Conservation (phyloP, 2,113 vertebrate genomes). For the Forbesichthys papilliferus region DNA sequence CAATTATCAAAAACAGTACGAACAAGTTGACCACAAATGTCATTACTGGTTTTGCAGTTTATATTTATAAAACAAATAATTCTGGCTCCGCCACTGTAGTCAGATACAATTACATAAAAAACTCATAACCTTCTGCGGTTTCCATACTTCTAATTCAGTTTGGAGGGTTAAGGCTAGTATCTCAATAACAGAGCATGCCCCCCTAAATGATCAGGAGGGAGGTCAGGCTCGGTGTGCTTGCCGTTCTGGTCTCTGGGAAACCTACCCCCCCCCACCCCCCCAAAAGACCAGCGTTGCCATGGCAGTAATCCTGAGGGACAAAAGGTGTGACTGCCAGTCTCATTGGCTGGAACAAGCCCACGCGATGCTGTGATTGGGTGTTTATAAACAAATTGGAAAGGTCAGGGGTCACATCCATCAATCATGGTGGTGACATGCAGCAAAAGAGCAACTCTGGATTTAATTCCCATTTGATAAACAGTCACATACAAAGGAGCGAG, state of each 20-base stretch:
- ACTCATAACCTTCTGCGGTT: too few species aligned
- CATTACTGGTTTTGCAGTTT: too few species aligned
- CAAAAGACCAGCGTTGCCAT: slow-evolving; percentile 72
- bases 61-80: too few species aligned
- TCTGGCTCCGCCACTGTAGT: too few species aligned
- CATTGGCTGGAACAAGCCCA: slow-evolving; percentile 69
- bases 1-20: too few species aligned
- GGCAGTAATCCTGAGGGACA: slow-evolving; percentile 75
- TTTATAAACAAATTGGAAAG: slow-evolving; percentile 71
- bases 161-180: too few species aligned
- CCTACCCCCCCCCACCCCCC: slow-evolving; percentile 68
- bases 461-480: slow-evolving; percentile 64
- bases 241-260: slow-evolving; percentile 66
- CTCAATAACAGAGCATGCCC: slow-evolving; percentile 11
- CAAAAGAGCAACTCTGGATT: slow-evolving; percentile 58
- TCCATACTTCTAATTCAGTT: too few species aligned
- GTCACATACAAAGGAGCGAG: slow-evolving; percentile 22
- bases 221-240: slow-evolving; percentile 51
- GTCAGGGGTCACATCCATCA: slow-evolving; percentile 72
- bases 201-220: slow-evolving; percentile 52
- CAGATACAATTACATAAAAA: too few species aligned
- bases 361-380: slow-evolving; percentile 65
- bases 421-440: slow-evolving; percentile 72
- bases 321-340: slow-evolving; percentile 64
- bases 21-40: too few species aligned